These are phyloP conservation scores for Dendrocopos noguchii DNA, from an alignment of 2,113 vertebrate genomes.

Conservation along the genomic window DNA sequence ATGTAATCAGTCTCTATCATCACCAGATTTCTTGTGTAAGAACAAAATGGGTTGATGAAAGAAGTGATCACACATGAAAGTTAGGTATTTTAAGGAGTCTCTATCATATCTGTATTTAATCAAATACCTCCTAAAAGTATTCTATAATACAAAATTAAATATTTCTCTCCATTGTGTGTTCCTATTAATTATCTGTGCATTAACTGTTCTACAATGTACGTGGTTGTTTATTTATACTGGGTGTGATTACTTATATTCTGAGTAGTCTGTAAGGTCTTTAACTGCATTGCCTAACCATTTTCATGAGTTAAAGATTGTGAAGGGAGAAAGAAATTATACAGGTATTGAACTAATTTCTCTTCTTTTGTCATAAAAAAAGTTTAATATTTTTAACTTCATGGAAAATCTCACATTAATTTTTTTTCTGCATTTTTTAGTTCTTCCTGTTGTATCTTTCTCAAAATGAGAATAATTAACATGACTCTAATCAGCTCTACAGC, in stretches of 20 bases:
- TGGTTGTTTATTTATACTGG: constrained; percentile 70
- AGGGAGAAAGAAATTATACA: constrained; percentile 40
- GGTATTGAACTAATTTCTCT: constrained; percentile 10
- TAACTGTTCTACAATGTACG: constrained; percentile 63
- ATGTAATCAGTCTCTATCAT: not conserved
- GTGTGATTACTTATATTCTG: constrained; percentile 70
- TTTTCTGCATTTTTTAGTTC: too few species aligned
- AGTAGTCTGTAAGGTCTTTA: constrained; percentile 58
- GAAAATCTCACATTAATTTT: too few species aligned
- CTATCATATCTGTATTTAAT: constrained; percentile 49
- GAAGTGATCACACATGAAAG: not conserved
- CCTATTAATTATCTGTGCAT: constrained; percentile 69
- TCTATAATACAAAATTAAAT: constrained; percentile 73
- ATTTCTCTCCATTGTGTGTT: constrained; percentile 66
- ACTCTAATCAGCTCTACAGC: too few species aligned
- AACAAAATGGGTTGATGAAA: not conserved
- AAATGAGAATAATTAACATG: too few species aligned
- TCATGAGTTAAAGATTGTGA: constrained; percentile 61
- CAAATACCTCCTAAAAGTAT: constrained; percentile 73
- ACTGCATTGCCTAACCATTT: constrained; percentile 40
- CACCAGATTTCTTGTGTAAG: not conserved
- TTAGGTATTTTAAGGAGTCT: constrained; percentile 53
- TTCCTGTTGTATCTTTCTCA: too few species aligned
- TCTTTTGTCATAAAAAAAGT: constrained; percentile 38
- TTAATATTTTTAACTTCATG: constrained; percentile 4